phyloP scores from a whole-genome alignment of 2,113 vertebrate species.

The Piprites chloris region DNA sequence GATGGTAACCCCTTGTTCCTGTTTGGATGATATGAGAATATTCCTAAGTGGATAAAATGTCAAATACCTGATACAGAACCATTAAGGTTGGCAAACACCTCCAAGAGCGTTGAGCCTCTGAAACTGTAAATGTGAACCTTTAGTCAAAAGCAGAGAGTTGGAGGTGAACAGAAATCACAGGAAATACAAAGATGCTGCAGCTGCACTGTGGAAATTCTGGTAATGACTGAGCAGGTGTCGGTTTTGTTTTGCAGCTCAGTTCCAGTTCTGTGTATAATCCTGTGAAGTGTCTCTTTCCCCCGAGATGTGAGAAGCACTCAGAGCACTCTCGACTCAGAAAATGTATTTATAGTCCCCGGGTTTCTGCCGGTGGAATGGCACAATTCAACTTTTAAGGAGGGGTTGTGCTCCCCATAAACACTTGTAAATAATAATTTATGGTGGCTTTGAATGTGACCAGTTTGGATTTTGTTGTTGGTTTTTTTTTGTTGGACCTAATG shows the following conservation, averaged over 20 bases:
- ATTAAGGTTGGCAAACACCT: not conserved
- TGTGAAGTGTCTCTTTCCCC: not conserved
- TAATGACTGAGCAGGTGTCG: not conserved
- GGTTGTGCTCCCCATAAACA: not conserved
- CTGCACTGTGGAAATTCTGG: not conserved
- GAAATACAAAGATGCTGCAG: not conserved
- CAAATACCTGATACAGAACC: too few species aligned
- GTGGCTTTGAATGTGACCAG: fast-evolving
- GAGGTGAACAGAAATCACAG: not conserved
- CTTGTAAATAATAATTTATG: not conserved
- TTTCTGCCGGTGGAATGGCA: not conserved
- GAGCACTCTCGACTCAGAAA: not conserved
- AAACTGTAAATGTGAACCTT: fast-evolving
- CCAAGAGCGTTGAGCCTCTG: not conserved
- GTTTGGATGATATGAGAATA: fast-evolving
- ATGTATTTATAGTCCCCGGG: not conserved
- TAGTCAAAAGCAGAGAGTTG: not conserved
- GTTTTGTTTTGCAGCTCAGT: not conserved
- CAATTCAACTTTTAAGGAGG: not conserved
- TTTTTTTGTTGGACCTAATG: not conserved
- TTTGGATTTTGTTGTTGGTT: not conserved
- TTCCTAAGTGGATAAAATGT: not conserved
- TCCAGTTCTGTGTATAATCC: not conserved
- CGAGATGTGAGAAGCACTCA: not conserved
- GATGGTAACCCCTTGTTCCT: not conserved